Base-by-base conservation (phyloP, 1,140 invertebrate species). In the Pseudoatta argentina region DNA sequence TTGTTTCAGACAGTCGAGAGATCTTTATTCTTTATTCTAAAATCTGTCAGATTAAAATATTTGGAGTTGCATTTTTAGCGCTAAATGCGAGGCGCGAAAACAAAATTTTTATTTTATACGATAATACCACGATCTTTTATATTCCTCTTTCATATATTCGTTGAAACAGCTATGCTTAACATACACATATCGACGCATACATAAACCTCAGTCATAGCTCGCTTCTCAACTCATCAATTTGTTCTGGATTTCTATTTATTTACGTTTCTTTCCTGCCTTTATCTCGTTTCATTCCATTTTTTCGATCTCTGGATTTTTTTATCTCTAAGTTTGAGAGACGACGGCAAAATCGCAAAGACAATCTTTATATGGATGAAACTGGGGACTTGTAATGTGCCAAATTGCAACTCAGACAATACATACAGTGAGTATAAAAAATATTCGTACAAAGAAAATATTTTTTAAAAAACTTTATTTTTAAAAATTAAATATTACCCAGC, bases 141-240 rank as follows among this genome's bases (percentile, higher is more conserved):
- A 27, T 27, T 27, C 1, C 27, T 30, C 27, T 30, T 30, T 30
- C 21, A 21, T 57, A 57, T 57, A 51, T 44, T 81, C 34, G 34
- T 82, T 61, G 67, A 44, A 71, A 82, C 6, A 59, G 59, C 39
- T 48, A 34, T 12, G 55, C 53, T 53, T 7, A 27, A 30, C 27
- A 53, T 34, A 66, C 61, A 30, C 2, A 30, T 30, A 30, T 3
- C 0, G 2, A 30, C 27, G 0, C 27, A 53, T 53, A 57, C 27
- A 71, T 55, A 85, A 76, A 27, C 12, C 64, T 63, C 21, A 88
- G 21, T 24, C 39, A 30, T 77, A n/a, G 59, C 39, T 88, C 86
- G 51, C 27, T 55, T 85, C n/a, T 63, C 21, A 16, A 12, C 34
- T 59, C 51, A 55, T 85, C 48, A 57, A 57, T 77, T 71, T 72